These are phyloP conservation scores for Aleiodes alternator DNA, from an alignment of 2,888 invertebrate species.

Conservation along the genomic window DNA sequence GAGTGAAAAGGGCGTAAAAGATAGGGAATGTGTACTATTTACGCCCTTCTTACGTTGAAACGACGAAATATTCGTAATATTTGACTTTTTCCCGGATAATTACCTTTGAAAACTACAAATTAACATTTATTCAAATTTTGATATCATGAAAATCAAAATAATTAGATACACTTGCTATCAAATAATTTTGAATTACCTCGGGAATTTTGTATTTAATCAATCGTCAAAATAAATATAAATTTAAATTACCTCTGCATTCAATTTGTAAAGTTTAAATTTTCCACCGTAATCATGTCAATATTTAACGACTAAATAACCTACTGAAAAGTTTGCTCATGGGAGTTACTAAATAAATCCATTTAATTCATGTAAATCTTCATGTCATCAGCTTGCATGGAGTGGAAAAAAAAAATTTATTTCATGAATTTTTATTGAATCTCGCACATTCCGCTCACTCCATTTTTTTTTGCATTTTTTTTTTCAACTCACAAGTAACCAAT, in stretches of 20 bases:
- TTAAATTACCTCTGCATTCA: not conserved
- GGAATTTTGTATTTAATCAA: too few relatives aligned
- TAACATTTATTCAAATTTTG: too few relatives aligned
- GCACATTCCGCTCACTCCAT: not conserved
- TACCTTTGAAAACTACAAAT: not conserved
- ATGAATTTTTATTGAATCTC: constrained; percentile 14
- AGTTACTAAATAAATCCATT: too few relatives aligned
- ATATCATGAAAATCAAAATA: too few relatives aligned
- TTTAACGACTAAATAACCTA: not conserved
- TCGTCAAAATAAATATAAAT: not conserved
- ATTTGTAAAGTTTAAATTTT: not conserved
- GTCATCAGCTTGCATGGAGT: not conserved
- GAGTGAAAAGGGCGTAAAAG: too few relatives aligned
- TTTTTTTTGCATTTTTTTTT: too few relatives aligned
- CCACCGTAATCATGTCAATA: not conserved
- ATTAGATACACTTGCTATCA: too few relatives aligned
- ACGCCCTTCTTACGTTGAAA: too few relatives aligned
- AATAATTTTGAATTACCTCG: too few relatives aligned
- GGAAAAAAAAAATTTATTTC: constrained; percentile 4
- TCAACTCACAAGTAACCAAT: not conserved
- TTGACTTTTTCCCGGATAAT: not conserved
- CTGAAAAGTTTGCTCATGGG: not conserved
- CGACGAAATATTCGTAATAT: too few relatives aligned
- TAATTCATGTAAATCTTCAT: not conserved
- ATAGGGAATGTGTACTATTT: not conserved